Percentiles rank a stretch among this genome's conserved stretches.
Evolutionary conservation across 2,797 vertebrate species (phyloP).

Genomic region (Chelon auratus): DNA sequence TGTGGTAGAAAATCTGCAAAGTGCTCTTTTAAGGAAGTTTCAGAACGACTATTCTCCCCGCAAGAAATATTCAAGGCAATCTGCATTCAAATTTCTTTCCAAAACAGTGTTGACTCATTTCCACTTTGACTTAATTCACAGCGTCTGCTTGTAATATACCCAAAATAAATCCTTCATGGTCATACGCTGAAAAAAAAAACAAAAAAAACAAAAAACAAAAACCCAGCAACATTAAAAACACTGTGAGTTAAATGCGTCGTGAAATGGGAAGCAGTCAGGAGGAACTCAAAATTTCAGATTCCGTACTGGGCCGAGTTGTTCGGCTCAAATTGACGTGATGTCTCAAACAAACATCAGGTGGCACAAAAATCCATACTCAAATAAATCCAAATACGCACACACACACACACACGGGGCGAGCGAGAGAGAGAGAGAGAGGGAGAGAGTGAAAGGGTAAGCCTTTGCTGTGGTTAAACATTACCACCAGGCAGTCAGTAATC

Average conservation of each 20-base stretch:
- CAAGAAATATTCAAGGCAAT: neutral
- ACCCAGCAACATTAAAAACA: slow-evolving; percentile 13
- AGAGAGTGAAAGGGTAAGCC: slow-evolving; percentile 41
- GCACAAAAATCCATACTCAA: slow-evolving; percentile 73
- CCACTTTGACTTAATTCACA: slow-evolving; percentile 15
- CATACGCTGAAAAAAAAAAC: slow-evolving; percentile 25
- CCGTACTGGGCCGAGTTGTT: slow-evolving; percentile 50
- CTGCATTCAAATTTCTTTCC: neutral
- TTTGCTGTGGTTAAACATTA: slow-evolving; percentile 74
- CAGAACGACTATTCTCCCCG: neutral
- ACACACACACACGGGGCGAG: neutral
- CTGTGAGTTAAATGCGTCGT: slow-evolving; percentile 12
- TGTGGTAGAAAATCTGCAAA: too few species aligned
- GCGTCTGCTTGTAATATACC: neutral
- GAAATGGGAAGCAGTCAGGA: slow-evolving; percentile 35
- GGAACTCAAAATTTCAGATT: slow-evolving; percentile 55
- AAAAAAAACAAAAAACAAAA: slow-evolving; percentile 8
- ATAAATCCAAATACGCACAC: slow-evolving; percentile 41
- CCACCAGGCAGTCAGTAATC: slow-evolving; percentile 82
- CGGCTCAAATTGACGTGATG: slow-evolving; percentile 68
- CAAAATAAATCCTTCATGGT: slow-evolving; percentile 6
- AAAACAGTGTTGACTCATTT: slow-evolving; percentile 16
- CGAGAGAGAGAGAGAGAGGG: neutral
- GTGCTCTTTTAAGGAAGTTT: too few species aligned
- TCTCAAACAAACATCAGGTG: slow-evolving; percentile 75